A percentile compares a stretch with the other conserved stretches of the same genome.
phyloP scores from a whole-genome alignment of 2,797 vertebrate genomes.

The Phataginus tricuspis region DNA sequence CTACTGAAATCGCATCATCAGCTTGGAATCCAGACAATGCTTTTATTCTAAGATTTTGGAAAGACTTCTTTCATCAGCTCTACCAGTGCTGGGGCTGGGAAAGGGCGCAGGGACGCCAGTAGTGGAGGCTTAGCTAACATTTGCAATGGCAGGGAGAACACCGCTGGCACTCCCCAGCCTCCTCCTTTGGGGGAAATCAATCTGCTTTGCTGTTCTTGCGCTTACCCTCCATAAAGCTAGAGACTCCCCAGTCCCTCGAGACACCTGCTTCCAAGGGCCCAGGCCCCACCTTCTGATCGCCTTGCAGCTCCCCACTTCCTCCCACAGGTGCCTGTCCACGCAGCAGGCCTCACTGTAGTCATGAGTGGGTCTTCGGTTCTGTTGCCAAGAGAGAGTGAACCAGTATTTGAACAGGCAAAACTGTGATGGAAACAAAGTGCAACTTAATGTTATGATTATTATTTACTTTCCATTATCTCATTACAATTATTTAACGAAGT shows the following conservation, averaged over 20 bases:
- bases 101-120: background rate
- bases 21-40: background rate
- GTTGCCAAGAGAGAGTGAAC: background rate
- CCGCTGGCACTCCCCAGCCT: background rate
- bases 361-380: background rate
- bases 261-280: background rate
- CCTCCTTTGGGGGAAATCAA: background rate
- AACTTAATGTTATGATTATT: background rate
- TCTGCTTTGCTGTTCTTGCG: background rate
- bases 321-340: background rate
- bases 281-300: accelerated
- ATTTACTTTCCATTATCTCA: background rate
- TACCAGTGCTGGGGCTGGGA: background rate
- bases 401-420: background rate
- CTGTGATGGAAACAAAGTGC: background rate
- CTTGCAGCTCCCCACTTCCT: background rate
- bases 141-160: background rate
- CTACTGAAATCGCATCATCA: background rate
- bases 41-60: background rate
- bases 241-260: background rate
- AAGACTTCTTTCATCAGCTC: background rate
- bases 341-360: background rate
- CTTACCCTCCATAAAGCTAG: background rate
- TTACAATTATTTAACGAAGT: background rate
- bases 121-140: background rate